Evolutionary conservation across 2,888 invertebrate genomes (phyloP), one percentile per base, ranked within the genome.

Genomic region (Agrochola circellaris): DNA sequence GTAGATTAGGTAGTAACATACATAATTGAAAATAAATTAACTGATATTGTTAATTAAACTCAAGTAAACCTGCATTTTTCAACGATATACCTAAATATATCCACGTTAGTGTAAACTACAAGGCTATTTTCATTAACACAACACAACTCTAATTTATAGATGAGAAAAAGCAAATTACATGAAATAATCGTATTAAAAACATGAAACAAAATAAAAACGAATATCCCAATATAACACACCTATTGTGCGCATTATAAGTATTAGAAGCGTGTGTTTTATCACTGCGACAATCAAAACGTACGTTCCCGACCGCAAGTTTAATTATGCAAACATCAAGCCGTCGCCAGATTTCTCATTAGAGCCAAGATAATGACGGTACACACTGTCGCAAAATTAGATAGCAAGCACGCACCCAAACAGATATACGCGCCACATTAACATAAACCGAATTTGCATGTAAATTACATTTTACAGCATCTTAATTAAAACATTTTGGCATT

Each of bases 381-480:
- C 96, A 96, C 96, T 96, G 96, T 96, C 96, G 96, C 96, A 95
- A 96, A 96, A 96, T 96, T 96, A 96, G 96, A 96, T 96, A 96
- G 95, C 95, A 94, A 94, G 95, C 96, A 96, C 96, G 96, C 96
- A 96, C 96, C 96, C 96, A 96, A 96, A 96, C 96, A 96, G 96
- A 96, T 96, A 96, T 96, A 96, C 96, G 96, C 94, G 95, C 94
- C 94, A 95, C 97, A 97, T 97, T 97, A 97, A 97, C 97, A 97
- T 97, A 97, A 97, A 97, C 97, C 97, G 96, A 97, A 97, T 97
- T 97, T 97, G 97, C 97, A 97, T 97, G 97, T 97, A 97, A 97
- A 97, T 97, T 97, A 97, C 97, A 96, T 97, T 97, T 97, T 97
- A 97, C 97, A 97, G 96, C 97, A 95, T 97, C 97, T 97, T 97